Conservation (phyloP, 2,113 vertebrate genomes). For the Hemiprocne comata region DNA sequence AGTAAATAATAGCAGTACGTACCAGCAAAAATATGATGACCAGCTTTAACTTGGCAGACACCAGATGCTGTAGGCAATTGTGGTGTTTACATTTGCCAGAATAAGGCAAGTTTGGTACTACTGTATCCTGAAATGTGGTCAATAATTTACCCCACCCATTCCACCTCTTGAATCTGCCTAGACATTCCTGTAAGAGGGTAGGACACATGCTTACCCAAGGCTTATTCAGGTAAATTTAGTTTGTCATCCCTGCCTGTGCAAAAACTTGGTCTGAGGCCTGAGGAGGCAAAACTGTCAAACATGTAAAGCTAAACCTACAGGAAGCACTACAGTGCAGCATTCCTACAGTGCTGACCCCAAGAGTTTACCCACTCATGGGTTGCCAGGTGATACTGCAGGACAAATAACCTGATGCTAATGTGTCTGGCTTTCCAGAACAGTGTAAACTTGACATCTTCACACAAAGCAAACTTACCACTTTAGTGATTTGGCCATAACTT, state of each 20-base stretch:
- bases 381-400: neutral
- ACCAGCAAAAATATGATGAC: neutral
- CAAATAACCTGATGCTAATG: neutral
- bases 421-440: neutral
- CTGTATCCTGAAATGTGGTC: neutral
- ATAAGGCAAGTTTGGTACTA: neutral
- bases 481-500: neutral
- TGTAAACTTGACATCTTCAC: neutral
- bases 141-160: neutral
- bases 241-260: neutral
- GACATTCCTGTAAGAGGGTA: neutral
- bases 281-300: neutral
- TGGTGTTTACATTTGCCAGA: neutral
- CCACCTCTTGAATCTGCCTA: neutral
- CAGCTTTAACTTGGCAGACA: neutral
- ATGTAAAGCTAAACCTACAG: neutral
- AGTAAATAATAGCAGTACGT: neutral
- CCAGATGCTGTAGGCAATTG: neutral
- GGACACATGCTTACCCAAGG: neutral
- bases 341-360: neutral
- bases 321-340: neutral
- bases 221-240: neutral
- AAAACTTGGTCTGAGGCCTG: neutral
- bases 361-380: accelerated
- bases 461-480: neutral